Base-by-base conservation (phyloP, 2,113 vertebrate genomes). In the Myiagra hebetior region DNA sequence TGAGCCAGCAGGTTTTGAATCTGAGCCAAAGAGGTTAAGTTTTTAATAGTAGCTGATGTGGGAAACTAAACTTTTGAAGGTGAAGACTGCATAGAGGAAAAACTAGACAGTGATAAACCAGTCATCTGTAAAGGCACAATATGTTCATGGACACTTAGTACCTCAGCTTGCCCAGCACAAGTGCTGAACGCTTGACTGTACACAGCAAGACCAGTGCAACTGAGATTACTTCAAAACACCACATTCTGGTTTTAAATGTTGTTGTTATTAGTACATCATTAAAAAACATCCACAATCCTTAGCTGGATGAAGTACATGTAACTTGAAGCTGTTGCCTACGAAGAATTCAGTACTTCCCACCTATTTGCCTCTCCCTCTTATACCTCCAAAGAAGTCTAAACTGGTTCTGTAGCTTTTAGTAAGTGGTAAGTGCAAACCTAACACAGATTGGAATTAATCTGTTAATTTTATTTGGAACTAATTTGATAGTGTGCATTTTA, bases 51-150 rank as follows among this genome's bases (percentile, higher is more conserved):
- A 73, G 42, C 59, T 80, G n/a, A 82, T 52, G 41, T 46, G 78
- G 72, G 55, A 91, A 91, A 72, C 44, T 11, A 65, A 81, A 92
- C 37, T 91, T 94, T 65, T 81, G 89, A 95, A 96, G 88, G 88
- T 86, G 86, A 95, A 80, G 46, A 62, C 72, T 42, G 62, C 27
- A 33, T 10, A 86, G 60, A 78, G 78, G 68, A 74, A 85, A 35
- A 94, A 70, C 79, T 31, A 74, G 67, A 92, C 46, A 46, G 42
- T 65, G 53, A 73, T 49, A 83, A 79, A 77, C 16, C 56, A 95
- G 59, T n/a, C 88, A 94, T 62, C 68, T 3, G 1, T 78, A 90
- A 85, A 86, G 68, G 42, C 42, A 92, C 73, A 94, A 50, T 74
- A 86, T 33, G 63, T 74, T 91, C 73, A 63, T 3, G 27, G 68